A percentile compares a stretch with the other conserved stretches of the same genome.
Conservation (phyloP, 2,888 invertebrate genomes). For the Notodonta ziczac region DNA sequence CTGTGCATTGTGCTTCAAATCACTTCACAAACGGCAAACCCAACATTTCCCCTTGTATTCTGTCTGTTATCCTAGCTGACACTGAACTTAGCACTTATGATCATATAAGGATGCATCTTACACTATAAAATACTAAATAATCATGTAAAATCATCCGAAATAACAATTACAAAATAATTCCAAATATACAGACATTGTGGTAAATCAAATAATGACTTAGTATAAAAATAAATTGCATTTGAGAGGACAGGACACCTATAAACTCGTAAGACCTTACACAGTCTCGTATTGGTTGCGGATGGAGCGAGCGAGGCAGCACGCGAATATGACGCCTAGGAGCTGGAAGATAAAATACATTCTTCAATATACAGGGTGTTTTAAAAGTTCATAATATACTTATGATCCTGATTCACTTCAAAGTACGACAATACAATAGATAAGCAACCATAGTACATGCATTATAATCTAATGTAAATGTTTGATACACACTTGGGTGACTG, state of each 20-base stretch:
- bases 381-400: too few relatives aligned
- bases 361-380: too few relatives aligned
- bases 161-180: slow-evolving; percentile 52
- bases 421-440: too few relatives aligned
- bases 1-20: slow-evolving; percentile 50
- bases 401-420: too few relatives aligned
- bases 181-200: slow-evolving; percentile 48
- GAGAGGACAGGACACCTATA: slow-evolving; percentile 23
- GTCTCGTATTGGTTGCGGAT: slow-evolving; percentile 97
- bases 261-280: slow-evolving; percentile 78
- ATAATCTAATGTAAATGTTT: too few relatives aligned
- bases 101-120: slow-evolving; percentile 23
- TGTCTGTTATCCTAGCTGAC: slow-evolving; percentile 4
- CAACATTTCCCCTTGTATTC: neutral
- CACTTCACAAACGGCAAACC: slow-evolving; percentile 22
- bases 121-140: slow-evolving; percentile 25
- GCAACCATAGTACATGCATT: too few relatives aligned
- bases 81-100: slow-evolving; percentile 30
- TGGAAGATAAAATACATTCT: slow-evolving; percentile 68
- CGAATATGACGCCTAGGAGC: slow-evolving; percentile 95
- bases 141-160: slow-evolving; percentile 39
- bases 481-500: too few relatives aligned
- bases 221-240: slow-evolving; percentile 24
- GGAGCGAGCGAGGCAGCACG: slow-evolving; percentile 96
- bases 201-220: slow-evolving; percentile 51